Evolutionary conservation across 2,888 invertebrate species (phyloP).

Genomic region (Eristalinus sepulchralis): DNA sequence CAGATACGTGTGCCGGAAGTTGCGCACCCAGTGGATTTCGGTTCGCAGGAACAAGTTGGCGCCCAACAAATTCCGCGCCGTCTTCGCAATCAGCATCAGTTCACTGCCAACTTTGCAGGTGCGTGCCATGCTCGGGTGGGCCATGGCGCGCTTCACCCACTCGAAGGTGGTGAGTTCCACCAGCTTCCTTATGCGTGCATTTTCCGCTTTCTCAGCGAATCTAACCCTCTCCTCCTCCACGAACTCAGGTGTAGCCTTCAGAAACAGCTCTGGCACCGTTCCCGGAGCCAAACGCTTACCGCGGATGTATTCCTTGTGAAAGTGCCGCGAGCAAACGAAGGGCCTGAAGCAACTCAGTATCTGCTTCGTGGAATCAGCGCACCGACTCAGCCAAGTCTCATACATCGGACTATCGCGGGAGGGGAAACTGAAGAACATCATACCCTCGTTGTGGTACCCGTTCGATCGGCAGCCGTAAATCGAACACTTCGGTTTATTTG

Average conservation of each 20-base stretch:
- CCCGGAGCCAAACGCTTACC: slow-evolving; percentile 77
- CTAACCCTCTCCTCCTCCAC: slow-evolving; percentile 8
- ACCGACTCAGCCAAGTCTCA: slow-evolving; percentile 77
- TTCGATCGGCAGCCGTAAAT: slow-evolving; percentile 79
- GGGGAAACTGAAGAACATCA: slow-evolving; percentile 79
- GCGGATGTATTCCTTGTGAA: slow-evolving; percentile 77
- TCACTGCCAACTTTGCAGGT: not conserved
- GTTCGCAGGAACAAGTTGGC: slow-evolving; percentile 8
- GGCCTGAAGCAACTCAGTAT: slow-evolving; percentile 77
- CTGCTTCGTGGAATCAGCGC: slow-evolving; percentile 76
- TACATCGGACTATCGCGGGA: slow-evolving; percentile 78
- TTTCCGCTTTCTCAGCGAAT: not conserved
- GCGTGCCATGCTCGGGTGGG: not conserved
- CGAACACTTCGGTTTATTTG: slow-evolving; percentile 78
- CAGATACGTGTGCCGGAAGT: slow-evolving; percentile 29
- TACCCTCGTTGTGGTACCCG: slow-evolving; percentile 76
- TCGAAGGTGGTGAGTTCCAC: slow-evolving; percentile 26
- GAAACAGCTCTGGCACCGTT: slow-evolving; percentile 76
- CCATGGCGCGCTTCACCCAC: slow-evolving; percentile 34
- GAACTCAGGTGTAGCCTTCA: slow-evolving; percentile 72
- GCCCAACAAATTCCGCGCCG: slow-evolving; percentile 47
- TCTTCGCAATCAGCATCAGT: not conserved
- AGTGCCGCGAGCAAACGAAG: slow-evolving; percentile 78
- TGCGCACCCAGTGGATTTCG: slow-evolving; percentile 55
- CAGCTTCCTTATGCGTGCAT: not conserved